Percentiles rank a stretch among this genome's conserved stretches.
Evolutionary conservation across 2,888 invertebrate species (phyloP).

Genomic region (Pecten maximus): DNA sequence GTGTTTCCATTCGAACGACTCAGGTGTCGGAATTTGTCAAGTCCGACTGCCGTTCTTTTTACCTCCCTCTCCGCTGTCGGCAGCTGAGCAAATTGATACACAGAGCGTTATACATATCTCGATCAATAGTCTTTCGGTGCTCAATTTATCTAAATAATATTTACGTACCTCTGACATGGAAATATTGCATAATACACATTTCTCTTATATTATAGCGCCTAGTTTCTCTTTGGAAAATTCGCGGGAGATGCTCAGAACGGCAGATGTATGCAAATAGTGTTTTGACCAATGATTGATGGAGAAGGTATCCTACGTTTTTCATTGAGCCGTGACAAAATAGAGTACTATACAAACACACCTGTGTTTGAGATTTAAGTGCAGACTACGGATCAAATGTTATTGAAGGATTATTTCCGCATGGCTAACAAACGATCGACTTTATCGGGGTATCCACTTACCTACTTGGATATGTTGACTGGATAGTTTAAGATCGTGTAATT

Average conservation of each 20-base stretch:
- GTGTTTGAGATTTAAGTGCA: neutral
- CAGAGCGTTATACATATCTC: neutral
- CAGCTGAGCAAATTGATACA: neutral
- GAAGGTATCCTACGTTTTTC: neutral
- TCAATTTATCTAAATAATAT: neutral
- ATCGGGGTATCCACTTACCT: neutral
- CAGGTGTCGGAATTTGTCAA: slow-evolving; percentile 49
- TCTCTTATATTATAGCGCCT: neutral
- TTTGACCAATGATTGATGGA: slow-evolving; percentile 24
- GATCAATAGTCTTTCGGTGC: neutral
- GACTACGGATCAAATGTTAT: neutral
- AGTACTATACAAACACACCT: neutral
- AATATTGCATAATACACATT: neutral
- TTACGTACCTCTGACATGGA: neutral
- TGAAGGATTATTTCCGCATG: neutral
- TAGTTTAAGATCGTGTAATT: too few species aligned
- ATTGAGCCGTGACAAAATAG: neutral
- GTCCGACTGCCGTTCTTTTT: slow-evolving; percentile 40
- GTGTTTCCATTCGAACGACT: slow-evolving; percentile 24
- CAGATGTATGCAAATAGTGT: slow-evolving; percentile 24
- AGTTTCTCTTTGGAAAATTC: neutral
- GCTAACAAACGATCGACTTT: neutral
- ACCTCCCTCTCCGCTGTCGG: slow-evolving; percentile 22
- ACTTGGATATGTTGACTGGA: neutral
- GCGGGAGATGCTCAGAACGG: slow-evolving; percentile 2